Conservation (phyloP, 1,140 invertebrate species). For the Harlomillsia oculata region DNA sequence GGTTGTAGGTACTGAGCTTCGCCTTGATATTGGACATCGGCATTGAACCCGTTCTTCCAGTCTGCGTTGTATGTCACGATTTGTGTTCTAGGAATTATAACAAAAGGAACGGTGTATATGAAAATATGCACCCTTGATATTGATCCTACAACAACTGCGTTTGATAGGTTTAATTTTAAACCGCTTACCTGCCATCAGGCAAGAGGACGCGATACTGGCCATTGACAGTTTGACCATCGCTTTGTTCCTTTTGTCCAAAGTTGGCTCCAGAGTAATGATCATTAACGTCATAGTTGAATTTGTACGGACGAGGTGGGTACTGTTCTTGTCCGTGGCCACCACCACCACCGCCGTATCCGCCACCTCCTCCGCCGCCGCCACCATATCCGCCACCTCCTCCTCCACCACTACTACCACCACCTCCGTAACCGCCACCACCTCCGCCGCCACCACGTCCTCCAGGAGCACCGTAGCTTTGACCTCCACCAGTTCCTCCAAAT, state of each 20-base stretch:
- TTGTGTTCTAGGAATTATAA: conserved; percentile 33
- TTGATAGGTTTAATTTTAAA: background rate
- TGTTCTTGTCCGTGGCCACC: conserved; percentile 11
- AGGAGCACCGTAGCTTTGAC: background rate
- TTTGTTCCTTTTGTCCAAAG: conserved; percentile 37
- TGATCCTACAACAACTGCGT: background rate
- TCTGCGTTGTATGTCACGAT: conserved; percentile 33
- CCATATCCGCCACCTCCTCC: conserved; percentile 6
- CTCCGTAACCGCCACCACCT: background rate
- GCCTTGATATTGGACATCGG: conserved; percentile 34
- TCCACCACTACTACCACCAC: background rate
- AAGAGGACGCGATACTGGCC: conserved; percentile 35
- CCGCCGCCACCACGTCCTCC: conserved; percentile 6
- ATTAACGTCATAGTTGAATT: conserved; percentile 39
- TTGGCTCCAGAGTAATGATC: conserved; percentile 38
- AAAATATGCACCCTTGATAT: background rate
- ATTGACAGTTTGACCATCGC: conserved; percentile 38
- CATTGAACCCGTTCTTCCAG: conserved; percentile 31
- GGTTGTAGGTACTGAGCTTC: conserved; percentile 31
- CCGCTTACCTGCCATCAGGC: conserved; percentile 3
- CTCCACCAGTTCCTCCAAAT: background rate
- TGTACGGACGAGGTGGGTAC: conserved; percentile 39
- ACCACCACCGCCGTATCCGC: conserved; percentile 1
- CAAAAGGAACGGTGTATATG: too few species aligned
- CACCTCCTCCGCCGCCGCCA: conserved; percentile 7